Evolutionary conservation across 2,113 vertebrate species (phyloP), one percentile per base, ranked within the genome.

Genomic region (Thryonomys swinderianus): DNA sequence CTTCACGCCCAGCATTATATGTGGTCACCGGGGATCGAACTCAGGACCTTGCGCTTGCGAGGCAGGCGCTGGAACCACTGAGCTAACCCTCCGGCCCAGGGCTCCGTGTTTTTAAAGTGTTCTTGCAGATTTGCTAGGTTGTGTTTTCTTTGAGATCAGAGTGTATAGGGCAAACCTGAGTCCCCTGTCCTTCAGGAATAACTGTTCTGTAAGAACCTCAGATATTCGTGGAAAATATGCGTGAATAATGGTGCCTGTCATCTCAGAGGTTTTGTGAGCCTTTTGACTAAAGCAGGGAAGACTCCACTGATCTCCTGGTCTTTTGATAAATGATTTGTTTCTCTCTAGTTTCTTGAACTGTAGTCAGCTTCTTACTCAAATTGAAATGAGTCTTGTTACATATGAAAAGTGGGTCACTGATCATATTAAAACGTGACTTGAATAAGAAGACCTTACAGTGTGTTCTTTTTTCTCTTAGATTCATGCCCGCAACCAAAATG

Each of bases 401-500:
- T 45, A 45, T 93, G 6, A 51, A 51, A 51, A 51, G 64, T 88
- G 32, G 17, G 73, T 90, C 66, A 80, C 17, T 80, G 17, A 42
- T 85, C 8, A 14, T 40, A n/a, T 42, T 84, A 53, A 93, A 95
- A 88, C 20, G 20, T 84, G 23, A n/a, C 40, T 74, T 71, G 48
- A 86, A 86, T 92, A 74, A 88, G 45, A 88, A 80, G 40, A 94
- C 91, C 57, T 95, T 91, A 61, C 48, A 61, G 42, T 37, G 1
- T 95, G 34, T 90, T 95, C 91, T 17, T 74, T 92, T 95, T 30
- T 89, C 88, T 92, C 55, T 96, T 88, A 99, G 99, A 99, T 99
- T 97, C 99, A 99, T 48, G 99, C 99, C 80, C 99, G 99, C 96
- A 99, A 99, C 98, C 99, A 99, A 74, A 99, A 99, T 98, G 99